These are phyloP conservation scores for Ceratoteleas bidentatus DNA, from an alignment of 1,140 invertebrate species.

Conservation along the genomic window DNA sequence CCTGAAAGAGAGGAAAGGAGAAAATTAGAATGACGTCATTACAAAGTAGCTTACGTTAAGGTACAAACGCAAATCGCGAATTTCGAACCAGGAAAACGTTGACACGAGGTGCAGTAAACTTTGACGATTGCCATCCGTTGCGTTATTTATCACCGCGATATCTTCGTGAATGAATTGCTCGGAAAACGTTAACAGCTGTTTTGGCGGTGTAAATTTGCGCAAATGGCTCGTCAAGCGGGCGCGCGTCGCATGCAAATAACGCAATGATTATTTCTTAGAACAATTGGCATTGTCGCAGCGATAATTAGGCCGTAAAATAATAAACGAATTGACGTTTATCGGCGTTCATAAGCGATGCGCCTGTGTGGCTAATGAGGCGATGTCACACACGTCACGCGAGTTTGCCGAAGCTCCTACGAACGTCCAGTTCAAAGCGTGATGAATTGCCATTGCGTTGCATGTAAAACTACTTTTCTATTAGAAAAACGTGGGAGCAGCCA, in stretches of 20 bases:
- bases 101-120: no score
- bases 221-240: neutral
- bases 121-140: no score
- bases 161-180: no score
- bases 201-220: no score
- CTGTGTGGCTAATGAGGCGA: conserved; percentile 53
- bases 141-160: no score
- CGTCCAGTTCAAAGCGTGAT: conserved; percentile 31
- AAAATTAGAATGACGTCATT: no score
- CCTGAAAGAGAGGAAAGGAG: neutral
- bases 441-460: conserved; percentile 21
- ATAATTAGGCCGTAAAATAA: conserved; percentile 37
- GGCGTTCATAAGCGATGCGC: conserved; percentile 29
- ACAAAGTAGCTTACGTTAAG: no score
- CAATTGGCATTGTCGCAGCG: conserved; percentile 6
- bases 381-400: conserved; percentile 43
- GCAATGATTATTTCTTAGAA: conserved; percentile 20
- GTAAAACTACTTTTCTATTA: conserved; percentile 19
- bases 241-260: conserved; percentile 1
- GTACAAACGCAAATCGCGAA: neutral
- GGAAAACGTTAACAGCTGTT: no score
- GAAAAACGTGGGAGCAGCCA: neutral
- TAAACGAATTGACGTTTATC: conserved; percentile 39
- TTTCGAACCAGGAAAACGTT: neutral
- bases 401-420: conserved; percentile 37